A percentile compares a stretch with the other conserved stretches of the same genome.
phyloP scores from a whole-genome alignment of 2,113 vertebrate genomes.

The Hepsetus odoe region DNA sequence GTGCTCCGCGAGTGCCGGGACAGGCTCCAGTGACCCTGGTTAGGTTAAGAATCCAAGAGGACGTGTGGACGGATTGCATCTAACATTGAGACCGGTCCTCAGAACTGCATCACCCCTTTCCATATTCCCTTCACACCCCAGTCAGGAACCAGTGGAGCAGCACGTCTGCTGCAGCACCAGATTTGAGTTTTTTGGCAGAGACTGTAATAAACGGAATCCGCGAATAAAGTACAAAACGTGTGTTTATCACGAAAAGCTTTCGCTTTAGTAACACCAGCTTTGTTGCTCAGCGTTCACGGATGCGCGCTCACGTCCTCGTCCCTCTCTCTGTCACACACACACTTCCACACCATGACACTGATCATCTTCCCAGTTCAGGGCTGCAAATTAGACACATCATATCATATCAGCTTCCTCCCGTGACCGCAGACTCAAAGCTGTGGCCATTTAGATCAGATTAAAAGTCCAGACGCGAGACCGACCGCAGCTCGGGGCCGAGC shows the following conservation, averaged over 20 bases:
- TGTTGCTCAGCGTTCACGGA: neutral
- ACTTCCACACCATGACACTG: slow-evolving; percentile 34
- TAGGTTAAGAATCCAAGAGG: too few relatives aligned
- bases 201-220: neutral
- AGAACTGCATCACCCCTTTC: neutral
- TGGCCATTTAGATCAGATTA: slow-evolving; percentile 79
- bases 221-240: neutral
- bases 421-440: slow-evolving; percentile 71
- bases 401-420: slow-evolving; percentile 74
- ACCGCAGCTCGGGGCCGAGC: slow-evolving; percentile 76
- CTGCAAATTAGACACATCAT: slow-evolving; percentile 57
- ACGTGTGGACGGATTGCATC: too few relatives aligned
- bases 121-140: neutral
- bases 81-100: too few relatives aligned
- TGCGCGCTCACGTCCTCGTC: neutral
- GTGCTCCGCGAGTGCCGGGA: too few relatives aligned
- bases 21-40: too few relatives aligned
- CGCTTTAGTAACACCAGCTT: neutral
- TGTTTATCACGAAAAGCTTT: neutral
- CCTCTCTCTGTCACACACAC: slow-evolving; percentile 15
- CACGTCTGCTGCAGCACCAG: neutral
- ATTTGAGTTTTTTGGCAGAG: neutral
- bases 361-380: slow-evolving; percentile 61
- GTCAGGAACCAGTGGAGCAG: neutral
- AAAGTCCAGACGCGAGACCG: slow-evolving; percentile 73